Evolutionary conservation across 2,888 invertebrate genomes (phyloP).

Genomic region (Altica lythri): DNA sequence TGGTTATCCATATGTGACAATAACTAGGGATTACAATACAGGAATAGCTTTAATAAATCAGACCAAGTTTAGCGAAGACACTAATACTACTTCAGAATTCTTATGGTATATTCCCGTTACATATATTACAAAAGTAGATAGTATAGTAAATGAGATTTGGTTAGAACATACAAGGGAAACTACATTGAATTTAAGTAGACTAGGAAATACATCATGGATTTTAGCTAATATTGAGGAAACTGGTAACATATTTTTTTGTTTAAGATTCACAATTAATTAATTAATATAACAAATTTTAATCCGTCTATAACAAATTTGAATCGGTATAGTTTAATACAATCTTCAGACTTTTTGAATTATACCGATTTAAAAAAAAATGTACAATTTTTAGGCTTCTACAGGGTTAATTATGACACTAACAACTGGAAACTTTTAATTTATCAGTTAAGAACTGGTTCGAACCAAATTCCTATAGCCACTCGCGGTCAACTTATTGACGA

Average conservation of each 20-base stretch:
- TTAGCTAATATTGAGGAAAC: constrained; percentile 67
- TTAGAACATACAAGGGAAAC: constrained; percentile 44
- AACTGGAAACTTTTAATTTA: constrained; percentile 63
- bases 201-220: constrained; percentile 58
- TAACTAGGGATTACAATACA: constrained; percentile 61
- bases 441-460: constrained; percentile 54
- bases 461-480: constrained; percentile 63
- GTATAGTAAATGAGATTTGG: constrained; percentile 43
- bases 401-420: constrained; percentile 65
- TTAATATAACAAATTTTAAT: too few species aligned
- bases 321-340: too few species aligned
- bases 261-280: too few species aligned
- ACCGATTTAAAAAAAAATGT: too few species aligned
- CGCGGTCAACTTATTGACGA: constrained; percentile 77
- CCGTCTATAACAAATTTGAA: too few species aligned
- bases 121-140: constrained; percentile 50
- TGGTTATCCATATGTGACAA: constrained; percentile 69
- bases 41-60: constrained; percentile 59
- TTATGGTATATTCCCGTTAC: constrained; percentile 68
- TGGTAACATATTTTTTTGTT: too few species aligned
- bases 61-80: constrained; percentile 54
- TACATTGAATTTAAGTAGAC: constrained; percentile 45
- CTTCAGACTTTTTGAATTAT: too few species aligned
- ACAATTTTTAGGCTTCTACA: constrained; percentile 63
- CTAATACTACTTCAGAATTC: constrained; percentile 38